Conservation (phyloP, 2,113 vertebrate genomes). For the Electrona antarctica region DNA sequence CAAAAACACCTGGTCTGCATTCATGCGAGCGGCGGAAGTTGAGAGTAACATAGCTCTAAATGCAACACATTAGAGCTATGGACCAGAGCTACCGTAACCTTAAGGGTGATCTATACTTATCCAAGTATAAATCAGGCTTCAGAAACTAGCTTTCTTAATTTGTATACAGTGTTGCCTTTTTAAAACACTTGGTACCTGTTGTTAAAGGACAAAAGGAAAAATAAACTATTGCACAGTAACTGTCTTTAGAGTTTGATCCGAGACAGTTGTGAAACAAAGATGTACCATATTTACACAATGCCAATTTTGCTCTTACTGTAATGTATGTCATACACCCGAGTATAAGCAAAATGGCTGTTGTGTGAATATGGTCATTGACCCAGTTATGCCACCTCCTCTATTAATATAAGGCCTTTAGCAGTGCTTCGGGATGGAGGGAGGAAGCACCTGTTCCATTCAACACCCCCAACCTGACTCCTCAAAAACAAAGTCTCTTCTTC, state of each 20-base stretch:
- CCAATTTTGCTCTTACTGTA: slow-evolving; percentile 8
- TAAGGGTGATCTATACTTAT: no score
- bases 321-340: no score
- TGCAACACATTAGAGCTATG: no score
- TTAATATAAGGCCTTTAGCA: slow-evolving; percentile 55
- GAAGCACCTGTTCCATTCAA: neutral
- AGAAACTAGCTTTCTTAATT: slow-evolving; percentile 57
- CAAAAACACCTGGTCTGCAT: no score
- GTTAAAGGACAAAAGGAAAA: slow-evolving; percentile 47
- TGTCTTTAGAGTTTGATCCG: slow-evolving; percentile 46
- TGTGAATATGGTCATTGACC: slow-evolving; percentile 32
- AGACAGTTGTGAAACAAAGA: slow-evolving; percentile 58
- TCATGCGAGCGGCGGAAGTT: no score
- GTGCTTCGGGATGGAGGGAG: slow-evolving; percentile 47
- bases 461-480: slow-evolving; percentile 20
- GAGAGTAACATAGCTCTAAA: no score
- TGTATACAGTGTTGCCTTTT: slow-evolving; percentile 27
- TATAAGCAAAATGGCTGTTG: no score
- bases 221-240: slow-evolving; percentile 69
- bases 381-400: slow-evolving; percentile 31
- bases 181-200: slow-evolving; percentile 64
- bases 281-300: neutral
- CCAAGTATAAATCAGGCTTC: neutral
- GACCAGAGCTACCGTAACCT: slow-evolving; percentile 47
- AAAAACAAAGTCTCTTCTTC: slow-evolving; percentile 62